phyloP scores from a whole-genome alignment of 2,797 vertebrate species.

The Valencia hispanica region DNA sequence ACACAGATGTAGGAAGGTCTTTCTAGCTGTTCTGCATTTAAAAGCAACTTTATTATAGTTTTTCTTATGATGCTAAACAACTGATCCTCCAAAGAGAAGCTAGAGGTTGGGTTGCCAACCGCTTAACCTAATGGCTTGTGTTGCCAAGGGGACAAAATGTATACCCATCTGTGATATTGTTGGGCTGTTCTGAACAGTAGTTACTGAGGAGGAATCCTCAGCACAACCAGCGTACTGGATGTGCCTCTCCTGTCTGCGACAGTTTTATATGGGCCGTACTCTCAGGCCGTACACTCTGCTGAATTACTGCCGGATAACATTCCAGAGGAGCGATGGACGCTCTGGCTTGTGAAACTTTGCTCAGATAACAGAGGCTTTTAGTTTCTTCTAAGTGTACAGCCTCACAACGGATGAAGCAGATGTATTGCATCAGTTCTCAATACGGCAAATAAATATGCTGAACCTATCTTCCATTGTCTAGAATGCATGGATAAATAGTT shows the following conservation, averaged over 20 bases:
- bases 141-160: slow-evolving; percentile 38
- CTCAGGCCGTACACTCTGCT: slow-evolving; percentile 36
- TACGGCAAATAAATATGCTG: slow-evolving; percentile 17
- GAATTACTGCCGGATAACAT: slow-evolving; percentile 63
- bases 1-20: background rate
- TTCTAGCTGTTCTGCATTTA: background rate
- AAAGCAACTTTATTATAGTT: background rate
- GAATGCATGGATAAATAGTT: slow-evolving; percentile 19
- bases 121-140: slow-evolving; percentile 58
- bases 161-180: slow-evolving; percentile 22
- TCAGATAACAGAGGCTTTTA: slow-evolving; percentile 62
- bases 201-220: slow-evolving; percentile 23
- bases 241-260: slow-evolving; percentile 32
- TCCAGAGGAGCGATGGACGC: slow-evolving; percentile 52
- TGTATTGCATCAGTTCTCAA: slow-evolving; percentile 32
- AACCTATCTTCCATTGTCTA: slow-evolving; percentile 24
- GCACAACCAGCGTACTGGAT: slow-evolving; percentile 13
- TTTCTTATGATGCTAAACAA: slow-evolving; percentile 30
- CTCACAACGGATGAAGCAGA: slow-evolving; percentile 28
- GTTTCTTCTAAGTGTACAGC: slow-evolving; percentile 38
- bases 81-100: slow-evolving; percentile 29
- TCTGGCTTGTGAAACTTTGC: slow-evolving; percentile 47
- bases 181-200: slow-evolving; percentile 19
- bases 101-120: slow-evolving; percentile 46
- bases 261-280: slow-evolving; percentile 42